Percentiles rank a stretch among this genome's conserved stretches.
These are phyloP conservation scores for Orchestes rusci DNA, from an alignment of 2,888 invertebrate species.

Conservation along the genomic window DNA sequence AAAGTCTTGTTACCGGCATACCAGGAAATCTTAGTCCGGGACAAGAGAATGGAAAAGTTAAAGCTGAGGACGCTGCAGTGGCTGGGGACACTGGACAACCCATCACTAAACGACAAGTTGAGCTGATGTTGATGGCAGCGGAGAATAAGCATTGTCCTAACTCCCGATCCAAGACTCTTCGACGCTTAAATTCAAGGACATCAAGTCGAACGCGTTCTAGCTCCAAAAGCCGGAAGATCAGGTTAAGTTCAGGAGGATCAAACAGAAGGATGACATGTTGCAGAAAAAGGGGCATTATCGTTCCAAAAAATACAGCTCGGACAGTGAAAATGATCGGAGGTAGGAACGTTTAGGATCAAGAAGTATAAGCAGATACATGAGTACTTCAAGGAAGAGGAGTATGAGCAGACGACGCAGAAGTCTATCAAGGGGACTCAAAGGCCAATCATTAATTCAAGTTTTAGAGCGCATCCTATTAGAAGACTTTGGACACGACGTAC, in stretches of 20 bases:
- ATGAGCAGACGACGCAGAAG: no score
- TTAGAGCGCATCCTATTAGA: no score
- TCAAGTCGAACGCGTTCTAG: constrained; percentile 33
- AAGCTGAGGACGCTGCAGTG: background rate
- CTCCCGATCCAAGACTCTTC: constrained; percentile 37
- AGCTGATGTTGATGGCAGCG: constrained; percentile 55
- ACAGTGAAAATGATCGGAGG: constrained; percentile 38
- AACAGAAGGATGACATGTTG: constrained; percentile 69
- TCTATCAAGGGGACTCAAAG: no score
- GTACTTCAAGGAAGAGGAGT: no score
- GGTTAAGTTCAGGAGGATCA: constrained; percentile 33
- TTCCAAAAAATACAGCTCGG: constrained; percentile 65
- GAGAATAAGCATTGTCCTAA: constrained; percentile 37
- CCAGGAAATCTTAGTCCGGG: no score
- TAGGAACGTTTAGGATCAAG: constrained; percentile 37
- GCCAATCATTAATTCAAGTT: no score
- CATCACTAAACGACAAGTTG: constrained; percentile 55
- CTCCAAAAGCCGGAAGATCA: constrained; percentile 31
- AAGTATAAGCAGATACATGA: constrained; percentile 43
- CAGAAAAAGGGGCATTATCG: constrained; percentile 81
- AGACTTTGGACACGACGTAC: no score
- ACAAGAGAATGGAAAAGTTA: no score
- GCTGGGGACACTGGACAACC: constrained; percentile 41
- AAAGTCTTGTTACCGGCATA: no score
- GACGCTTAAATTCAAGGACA: constrained; percentile 34